Conservation (phyloP, 1,140 invertebrate species). For the Potamilus streckersoni region DNA sequence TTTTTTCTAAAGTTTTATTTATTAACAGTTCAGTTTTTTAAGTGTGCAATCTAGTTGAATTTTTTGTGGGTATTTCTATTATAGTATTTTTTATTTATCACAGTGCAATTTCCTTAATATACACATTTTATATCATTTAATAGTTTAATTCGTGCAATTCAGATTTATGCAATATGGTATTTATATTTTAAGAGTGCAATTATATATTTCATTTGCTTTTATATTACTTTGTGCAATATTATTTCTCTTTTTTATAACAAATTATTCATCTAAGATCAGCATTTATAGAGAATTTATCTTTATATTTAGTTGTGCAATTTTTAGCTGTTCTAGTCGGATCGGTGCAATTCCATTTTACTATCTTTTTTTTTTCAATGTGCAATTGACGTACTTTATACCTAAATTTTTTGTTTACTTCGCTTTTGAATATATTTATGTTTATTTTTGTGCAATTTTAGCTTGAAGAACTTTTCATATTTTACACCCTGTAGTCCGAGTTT, state of each 20-base stretch:
- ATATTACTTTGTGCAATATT: conserved; percentile 11
- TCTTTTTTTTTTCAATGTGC: neutral
- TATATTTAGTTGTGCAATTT: neutral
- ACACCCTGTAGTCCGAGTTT: too few species aligned
- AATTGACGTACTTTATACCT: neutral
- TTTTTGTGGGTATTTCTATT: neutral
- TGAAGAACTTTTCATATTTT: too few species aligned
- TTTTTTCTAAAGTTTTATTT: too few species aligned
- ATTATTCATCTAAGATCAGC: neutral
- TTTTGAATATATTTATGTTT: conserved; percentile 7
- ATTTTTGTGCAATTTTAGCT: conserved; percentile 17
- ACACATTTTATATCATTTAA: too few species aligned
- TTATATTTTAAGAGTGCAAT: conserved; percentile 16
- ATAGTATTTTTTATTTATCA: conserved; percentile 1
- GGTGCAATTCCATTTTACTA: neutral
- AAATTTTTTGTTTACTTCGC: conserved; percentile 1
- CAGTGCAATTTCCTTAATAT: conserved; percentile 4
- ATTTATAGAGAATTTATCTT: neutral
- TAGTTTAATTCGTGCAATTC: too few species aligned
- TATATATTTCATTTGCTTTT: conserved; percentile 6
- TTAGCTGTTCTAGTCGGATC: neutral
- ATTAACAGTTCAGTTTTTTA: neutral
- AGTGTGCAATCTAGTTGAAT: conserved; percentile 2
- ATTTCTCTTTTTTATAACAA: conserved; percentile 2
- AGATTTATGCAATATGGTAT: neutral